Evolutionary conservation across 2,888 invertebrate genomes (phyloP).

Genomic region (Andrena fulva): DNA sequence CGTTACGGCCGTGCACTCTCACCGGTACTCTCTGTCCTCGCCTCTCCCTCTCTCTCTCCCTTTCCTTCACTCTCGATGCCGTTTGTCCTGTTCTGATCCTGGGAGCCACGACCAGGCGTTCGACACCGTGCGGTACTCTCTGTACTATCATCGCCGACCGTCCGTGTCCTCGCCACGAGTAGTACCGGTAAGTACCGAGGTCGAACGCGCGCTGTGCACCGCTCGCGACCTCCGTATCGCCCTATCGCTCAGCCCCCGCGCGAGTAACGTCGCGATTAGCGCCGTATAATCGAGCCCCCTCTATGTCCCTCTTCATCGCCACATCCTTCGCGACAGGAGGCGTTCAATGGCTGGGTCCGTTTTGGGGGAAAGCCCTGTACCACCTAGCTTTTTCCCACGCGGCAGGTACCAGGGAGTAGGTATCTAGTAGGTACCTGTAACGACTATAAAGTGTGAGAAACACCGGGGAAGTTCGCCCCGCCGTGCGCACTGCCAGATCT

Average conservation of each 20-base stretch:
- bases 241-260: slow-evolving; percentile 51
- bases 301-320: background rate
- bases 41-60: slow-evolving; percentile 44
- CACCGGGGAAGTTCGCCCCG: slow-evolving; percentile 7
- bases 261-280: slow-evolving; percentile 60
- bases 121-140: slow-evolving; percentile 64
- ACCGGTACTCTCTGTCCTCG: slow-evolving; percentile 71
- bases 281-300: slow-evolving; percentile 49
- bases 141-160: slow-evolving; percentile 58
- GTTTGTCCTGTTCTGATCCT: slow-evolving; percentile 32
- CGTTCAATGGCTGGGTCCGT: background rate
- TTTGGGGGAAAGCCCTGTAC: background rate
- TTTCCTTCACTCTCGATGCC: slow-evolving; percentile 8
- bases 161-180: slow-evolving; percentile 62
- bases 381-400: slow-evolving; percentile 32
- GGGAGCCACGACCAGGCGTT: slow-evolving; percentile 51
- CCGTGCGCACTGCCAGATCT: background rate
- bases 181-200: slow-evolving; percentile 67
- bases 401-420: background rate
- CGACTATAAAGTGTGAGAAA: slow-evolving; percentile 27
- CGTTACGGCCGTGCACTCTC: slow-evolving; percentile 73
- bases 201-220: slow-evolving; percentile 56
- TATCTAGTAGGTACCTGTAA: background rate
- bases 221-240: slow-evolving; percentile 66
- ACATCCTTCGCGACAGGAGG: background rate